phyloP scores from a whole-genome alignment of 2,113 vertebrate genomes.

The Apeltes quadracus region DNA sequence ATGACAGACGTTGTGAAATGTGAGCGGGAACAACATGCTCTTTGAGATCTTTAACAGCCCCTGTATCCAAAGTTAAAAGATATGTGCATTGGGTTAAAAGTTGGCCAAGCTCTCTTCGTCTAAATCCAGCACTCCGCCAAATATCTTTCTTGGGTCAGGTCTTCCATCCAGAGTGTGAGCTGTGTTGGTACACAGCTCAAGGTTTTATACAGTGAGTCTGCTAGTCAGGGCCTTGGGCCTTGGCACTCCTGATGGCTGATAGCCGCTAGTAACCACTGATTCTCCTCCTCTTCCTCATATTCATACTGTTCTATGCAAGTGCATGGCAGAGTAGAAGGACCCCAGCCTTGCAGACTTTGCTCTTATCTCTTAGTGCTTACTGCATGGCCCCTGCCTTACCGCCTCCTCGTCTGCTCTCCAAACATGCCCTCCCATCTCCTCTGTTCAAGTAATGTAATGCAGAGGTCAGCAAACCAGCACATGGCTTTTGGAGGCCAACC shows the following conservation, averaged over 20 bases:
- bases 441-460: slow-evolving; percentile 79
- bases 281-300: slow-evolving; percentile 41
- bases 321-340: slow-evolving; percentile 54
- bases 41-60: slow-evolving; percentile 72
- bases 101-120: slow-evolving; percentile 64
- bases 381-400: not conserved
- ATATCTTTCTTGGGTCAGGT: slow-evolving; percentile 72
- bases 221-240: slow-evolving; percentile 68
- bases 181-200: slow-evolving; percentile 63
- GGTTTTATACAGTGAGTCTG: slow-evolving; percentile 68
- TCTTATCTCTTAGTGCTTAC: slow-evolving; percentile 41
- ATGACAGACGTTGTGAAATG: slow-evolving; percentile 70
- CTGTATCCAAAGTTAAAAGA: slow-evolving; percentile 67
- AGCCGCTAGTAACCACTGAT: slow-evolving; percentile 54
- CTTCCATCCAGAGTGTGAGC: slow-evolving; percentile 74
- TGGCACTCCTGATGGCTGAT: slow-evolving; percentile 69
- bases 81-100: slow-evolving; percentile 71
- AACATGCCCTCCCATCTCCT: slow-evolving; percentile 65
- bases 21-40: slow-evolving; percentile 60
- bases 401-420: slow-evolving; percentile 42
- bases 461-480: slow-evolving; percentile 71
- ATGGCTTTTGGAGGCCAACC: slow-evolving; percentile 68
- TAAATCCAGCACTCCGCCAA: slow-evolving; percentile 73
- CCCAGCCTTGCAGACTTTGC: slow-evolving; percentile 55
- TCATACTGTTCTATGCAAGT: slow-evolving; percentile 46